phyloP scores from a whole-genome alignment of 92 coral and sea anemone genomes.

The Paramuricea clavata region DNA sequence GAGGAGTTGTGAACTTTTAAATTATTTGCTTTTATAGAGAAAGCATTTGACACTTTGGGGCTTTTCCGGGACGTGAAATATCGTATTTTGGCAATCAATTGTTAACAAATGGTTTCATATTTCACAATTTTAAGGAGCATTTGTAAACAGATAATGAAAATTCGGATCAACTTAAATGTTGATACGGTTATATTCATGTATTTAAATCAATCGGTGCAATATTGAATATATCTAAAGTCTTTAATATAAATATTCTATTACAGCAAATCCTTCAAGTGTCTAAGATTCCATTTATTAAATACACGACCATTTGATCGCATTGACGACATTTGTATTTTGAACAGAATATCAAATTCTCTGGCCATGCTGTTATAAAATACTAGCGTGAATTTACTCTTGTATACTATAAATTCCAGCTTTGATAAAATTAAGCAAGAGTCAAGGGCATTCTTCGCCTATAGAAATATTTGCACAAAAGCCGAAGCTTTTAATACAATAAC shows the following conservation, averaged over 20 bases:
- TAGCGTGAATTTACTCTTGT: background rate
- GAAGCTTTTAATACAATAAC: background rate
- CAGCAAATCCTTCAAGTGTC: no score
- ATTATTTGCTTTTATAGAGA: conserved; percentile 1
- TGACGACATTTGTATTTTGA: background rate
- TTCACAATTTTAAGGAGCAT: background rate
- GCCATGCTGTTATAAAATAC: background rate
- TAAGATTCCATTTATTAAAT: background rate
- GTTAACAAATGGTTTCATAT: conserved; percentile 15
- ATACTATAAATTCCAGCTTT: background rate
- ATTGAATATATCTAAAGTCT: background rate
- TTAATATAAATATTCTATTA: no score
- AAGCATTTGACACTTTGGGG: background rate
- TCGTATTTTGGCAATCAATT: conserved; percentile 29
- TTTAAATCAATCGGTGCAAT: background rate
- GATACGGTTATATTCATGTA: background rate
- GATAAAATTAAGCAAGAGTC: background rate
- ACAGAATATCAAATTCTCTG: background rate
- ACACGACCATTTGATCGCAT: background rate
- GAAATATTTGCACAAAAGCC: background rate
- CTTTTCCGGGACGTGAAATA: conserved; percentile 23
- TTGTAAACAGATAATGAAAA: background rate
- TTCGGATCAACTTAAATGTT: background rate
- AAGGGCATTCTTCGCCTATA: background rate
- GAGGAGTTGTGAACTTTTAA: no score